A percentile compares a stretch with the other conserved stretches of the same genome.
Evolutionary conservation across 2,113 vertebrate genomes (phyloP).

Genomic region (Serilophus lunatus): DNA sequence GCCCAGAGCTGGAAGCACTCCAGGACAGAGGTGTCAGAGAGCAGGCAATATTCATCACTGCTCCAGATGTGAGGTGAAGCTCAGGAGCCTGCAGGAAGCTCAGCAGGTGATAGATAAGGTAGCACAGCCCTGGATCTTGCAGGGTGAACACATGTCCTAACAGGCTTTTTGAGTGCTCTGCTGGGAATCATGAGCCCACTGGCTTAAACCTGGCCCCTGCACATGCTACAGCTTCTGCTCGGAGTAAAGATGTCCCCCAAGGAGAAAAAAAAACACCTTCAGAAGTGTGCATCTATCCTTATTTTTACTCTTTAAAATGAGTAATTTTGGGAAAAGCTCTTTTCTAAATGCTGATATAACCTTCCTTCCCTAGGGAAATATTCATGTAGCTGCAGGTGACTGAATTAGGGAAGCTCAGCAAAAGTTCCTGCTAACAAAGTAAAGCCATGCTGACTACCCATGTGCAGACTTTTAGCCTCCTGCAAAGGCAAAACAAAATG

Average conservation of each 20-base stretch:
- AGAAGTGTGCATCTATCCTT: neutral
- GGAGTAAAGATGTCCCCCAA: neutral
- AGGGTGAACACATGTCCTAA: neutral
- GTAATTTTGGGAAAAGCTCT: constrained; percentile 15
- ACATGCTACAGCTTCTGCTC: neutral
- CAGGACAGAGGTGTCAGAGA: neutral
- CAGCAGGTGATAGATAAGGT: neutral
- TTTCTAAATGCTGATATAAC: neutral
- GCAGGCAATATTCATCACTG: neutral
- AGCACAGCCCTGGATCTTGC: neutral
- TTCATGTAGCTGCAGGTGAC: constrained; percentile 27
- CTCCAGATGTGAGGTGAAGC: neutral
- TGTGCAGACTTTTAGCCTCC: neutral
- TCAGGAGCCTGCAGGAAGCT: neutral
- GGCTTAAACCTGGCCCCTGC: neutral
- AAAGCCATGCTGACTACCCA: neutral
- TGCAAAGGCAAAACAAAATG: neutral
- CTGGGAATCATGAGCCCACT: neutral
- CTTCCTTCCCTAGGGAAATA: neutral
- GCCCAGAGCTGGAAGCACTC: neutral
- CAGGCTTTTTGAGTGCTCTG: neutral
- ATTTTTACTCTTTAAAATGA: neutral
- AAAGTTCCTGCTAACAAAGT: neutral
- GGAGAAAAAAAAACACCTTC: neutral
- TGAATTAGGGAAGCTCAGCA: neutral